Evolutionary conservation across 2,888 invertebrate species (phyloP).

Genomic region (Tipula confusa): DNA sequence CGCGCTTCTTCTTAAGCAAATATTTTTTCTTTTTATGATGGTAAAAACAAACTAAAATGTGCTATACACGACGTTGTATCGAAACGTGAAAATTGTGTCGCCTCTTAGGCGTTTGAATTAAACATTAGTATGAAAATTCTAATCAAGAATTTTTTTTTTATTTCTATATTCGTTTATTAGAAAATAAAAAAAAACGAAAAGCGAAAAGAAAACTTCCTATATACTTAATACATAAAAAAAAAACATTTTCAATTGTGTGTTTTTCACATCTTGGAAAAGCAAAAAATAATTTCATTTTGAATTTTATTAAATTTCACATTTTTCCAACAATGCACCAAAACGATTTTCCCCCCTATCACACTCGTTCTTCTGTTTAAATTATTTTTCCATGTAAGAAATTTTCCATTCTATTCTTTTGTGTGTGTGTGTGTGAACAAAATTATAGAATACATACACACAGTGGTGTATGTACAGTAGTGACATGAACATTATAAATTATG

Average conservation of each 20-base stretch:
- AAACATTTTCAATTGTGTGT: background rate
- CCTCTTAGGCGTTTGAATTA: constrained; percentile 6
- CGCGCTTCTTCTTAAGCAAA: background rate
- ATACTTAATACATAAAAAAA: background rate
- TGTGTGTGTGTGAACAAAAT: background rate
- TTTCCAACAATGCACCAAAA: background rate
- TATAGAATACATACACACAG: background rate
- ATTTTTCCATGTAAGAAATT: background rate
- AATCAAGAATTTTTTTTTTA: background rate
- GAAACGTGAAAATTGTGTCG: background rate
- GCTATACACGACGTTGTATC: too few species aligned
- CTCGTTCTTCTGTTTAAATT: background rate
- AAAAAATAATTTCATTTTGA: background rate
- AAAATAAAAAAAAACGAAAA: background rate
- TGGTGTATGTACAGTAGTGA: too few species aligned
- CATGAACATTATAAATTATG: background rate
- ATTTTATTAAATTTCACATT: background rate
- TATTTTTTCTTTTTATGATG: background rate
- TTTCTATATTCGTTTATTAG: background rate
- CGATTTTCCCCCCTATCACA: background rate
- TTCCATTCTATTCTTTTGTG: background rate
- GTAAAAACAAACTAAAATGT: too few species aligned
- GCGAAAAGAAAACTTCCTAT: background rate
- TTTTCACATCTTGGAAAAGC: background rate
- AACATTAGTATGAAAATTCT: background rate